Evolutionary conservation across 2,113 vertebrate species (phyloP), one percentile per base, ranked within the genome.

Genomic region (Ellobius talpinus): DNA sequence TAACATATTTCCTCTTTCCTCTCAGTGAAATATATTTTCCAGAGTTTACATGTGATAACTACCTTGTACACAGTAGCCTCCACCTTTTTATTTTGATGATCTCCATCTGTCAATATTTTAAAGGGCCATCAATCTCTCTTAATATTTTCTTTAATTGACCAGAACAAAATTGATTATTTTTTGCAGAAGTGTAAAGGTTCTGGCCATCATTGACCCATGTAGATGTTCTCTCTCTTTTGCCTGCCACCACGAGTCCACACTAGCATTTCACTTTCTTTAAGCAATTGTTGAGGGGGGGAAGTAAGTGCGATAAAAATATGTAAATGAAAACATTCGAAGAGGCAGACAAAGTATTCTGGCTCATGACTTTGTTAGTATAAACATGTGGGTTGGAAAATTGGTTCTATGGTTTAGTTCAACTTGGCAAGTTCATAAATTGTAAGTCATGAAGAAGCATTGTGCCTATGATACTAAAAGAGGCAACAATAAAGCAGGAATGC

Each of bases 21-120:
- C 17, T 77, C 50, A 78, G 52, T 77, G 79, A 72, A 84, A 92
- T 63, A 12, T 17, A 42, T 74, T 72, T 10, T 39, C 26, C 0
- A 70, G 92, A 65, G 21, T 4, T 36, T 65, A 29, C 1, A 17
- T 3, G 7, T 91, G 79, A 33, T 26, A 90, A 85, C 17, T 84
- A 19, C 1, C 7, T 16, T 91, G 2, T 52, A 77, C 36, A 14
- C 11, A 77, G 23, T 26, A 68, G 29, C 39, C 8, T 19, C 1
- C 5, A 6, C 10, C 93, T 89, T 9, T 65, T 26, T 50, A 63
- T 58, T 50, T 11, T 58, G 65, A 39, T 5, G 8, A 39, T 55
- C 23, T 74, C 36, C 73, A 70, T 63, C 42, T 90, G n/a, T 47
- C 29, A 81, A 29, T 96, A 68, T 95, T 82, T 94, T 93, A 63